Evolutionary conservation across 2,797 vertebrate species (phyloP), one percentile per base, ranked within the genome.

Genomic region (Chiroxiphia lanceolata): DNA sequence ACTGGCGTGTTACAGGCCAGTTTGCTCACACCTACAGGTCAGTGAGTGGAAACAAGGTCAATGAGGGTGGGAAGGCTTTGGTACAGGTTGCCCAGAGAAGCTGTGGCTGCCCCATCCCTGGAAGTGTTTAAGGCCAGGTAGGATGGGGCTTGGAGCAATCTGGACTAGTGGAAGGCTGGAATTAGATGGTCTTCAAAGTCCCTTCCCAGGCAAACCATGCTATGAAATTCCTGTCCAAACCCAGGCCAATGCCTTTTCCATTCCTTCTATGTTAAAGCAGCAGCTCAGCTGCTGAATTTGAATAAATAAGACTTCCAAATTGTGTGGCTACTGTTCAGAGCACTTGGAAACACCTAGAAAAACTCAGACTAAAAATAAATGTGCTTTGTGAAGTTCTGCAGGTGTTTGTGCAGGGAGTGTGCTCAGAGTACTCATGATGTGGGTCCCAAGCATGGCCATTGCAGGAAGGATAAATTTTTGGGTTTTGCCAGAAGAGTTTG

Each of bases 191-290:
- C 26, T 79, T 36, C 12, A 42, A n/a, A 9, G 4, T 67, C 31
- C 15, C 1, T 54, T 29, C 8, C 0, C 0, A 29, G 7, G 11
- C 26, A 34, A 57, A 45, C 20, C 11, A 8, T 8, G 8, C 20
- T 59, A 15, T 13, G 27, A 8, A 21, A 9, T 33, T 92, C 27
- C 10, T n/a, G 0, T 23, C 19, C 38, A 48, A 70, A 57, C 23
- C 3, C 31, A 60, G 79, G 45, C 14, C 59, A n/a, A 16, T n/a
- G 31, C 6, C 18, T 70, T 74, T 60, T 42, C 3, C 2, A 2
- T 86, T 83, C 16, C 13, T 74, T 36, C 47, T 45, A 0, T 44
- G 42, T 61, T 26, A 19, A 80, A 85, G 25, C 31, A 17, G 14
- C 19, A 36, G 9, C 38, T 89, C 17, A 29, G 45, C n/a, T 82